Conservation (phyloP, 2,888 invertebrate genomes). For the Lathronympha strigana region DNA sequence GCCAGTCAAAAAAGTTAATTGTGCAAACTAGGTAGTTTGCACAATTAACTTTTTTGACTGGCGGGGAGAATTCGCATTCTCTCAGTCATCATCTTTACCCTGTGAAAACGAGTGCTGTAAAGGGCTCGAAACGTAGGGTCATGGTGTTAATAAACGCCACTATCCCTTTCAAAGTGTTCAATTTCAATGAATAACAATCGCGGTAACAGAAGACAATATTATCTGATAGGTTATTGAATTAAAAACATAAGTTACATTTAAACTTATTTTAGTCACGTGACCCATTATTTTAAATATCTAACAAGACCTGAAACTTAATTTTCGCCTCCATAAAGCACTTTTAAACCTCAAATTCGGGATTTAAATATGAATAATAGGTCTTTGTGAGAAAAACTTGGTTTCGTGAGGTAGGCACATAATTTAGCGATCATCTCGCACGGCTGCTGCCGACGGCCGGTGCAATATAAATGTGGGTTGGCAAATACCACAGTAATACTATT, state of each 20-base stretch:
- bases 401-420: constrained; percentile 54
- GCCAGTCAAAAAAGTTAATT: too few species aligned
- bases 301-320: neutral
- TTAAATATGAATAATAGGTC: constrained; percentile 33
- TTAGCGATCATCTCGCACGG: constrained; percentile 61
- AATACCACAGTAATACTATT: constrained; percentile 2
- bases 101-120: too few species aligned
- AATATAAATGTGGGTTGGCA: constrained; percentile 27
- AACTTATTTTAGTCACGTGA: neutral
- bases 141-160: too few species aligned
- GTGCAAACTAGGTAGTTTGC: too few species aligned
- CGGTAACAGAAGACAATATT: too few species aligned
- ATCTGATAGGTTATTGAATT: too few species aligned
- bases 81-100: too few species aligned
- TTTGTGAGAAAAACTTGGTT: constrained; percentile 30
- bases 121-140: too few species aligned
- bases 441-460: constrained; percentile 54
- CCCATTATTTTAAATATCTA: neutral
- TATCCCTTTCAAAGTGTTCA: too few species aligned
- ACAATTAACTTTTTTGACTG: too few species aligned
- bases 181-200: too few species aligned
- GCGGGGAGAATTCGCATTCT: too few species aligned
- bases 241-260: neutral
- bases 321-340: neutral
- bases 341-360: neutral